These are phyloP conservation scores for Esox niger DNA, from an alignment of 2,113 vertebrate species.

Conservation along the genomic window DNA sequence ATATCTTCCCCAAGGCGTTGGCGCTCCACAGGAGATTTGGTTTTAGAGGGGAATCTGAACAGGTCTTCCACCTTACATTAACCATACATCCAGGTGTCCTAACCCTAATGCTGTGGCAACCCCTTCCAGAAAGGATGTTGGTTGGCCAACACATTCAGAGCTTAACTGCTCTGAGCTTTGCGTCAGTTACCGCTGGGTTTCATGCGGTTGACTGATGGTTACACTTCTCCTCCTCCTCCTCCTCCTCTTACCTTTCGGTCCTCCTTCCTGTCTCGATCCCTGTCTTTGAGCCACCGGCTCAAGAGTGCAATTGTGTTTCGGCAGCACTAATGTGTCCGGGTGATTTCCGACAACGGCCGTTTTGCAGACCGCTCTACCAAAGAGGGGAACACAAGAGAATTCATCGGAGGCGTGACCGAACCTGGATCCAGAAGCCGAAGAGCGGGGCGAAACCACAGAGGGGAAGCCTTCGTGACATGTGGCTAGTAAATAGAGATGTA, in stretches of 20 bases:
- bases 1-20: conserved; percentile 24
- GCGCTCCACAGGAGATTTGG: conserved; percentile 24
- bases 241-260: conserved; percentile 28
- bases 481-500: conserved; percentile 50
- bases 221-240: conserved; percentile 38
- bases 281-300: conserved; percentile 40
- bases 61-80: conserved; percentile 23
- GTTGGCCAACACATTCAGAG: conserved; percentile 58
- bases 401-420: neutral
- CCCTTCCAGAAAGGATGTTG: conserved; percentile 51
- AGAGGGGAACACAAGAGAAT: neutral
- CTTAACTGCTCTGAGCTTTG: conserved; percentile 62
- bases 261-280: too few relatives aligned
- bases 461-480: conserved; percentile 55
- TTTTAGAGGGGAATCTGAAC: conserved; percentile 23
- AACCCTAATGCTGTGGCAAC: conserved; percentile 35
- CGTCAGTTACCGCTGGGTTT: conserved; percentile 64
- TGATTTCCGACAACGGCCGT: conserved; percentile 47
- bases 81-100: conserved; percentile 32
- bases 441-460: conserved; percentile 50
- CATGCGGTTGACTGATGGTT: conserved; percentile 69
- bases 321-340: conserved; percentile 71
- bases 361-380: neutral
- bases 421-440: neutral
- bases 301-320: conserved; percentile 60